These are phyloP conservation scores for Laspeyria flexula DNA, from an alignment of 2,888 invertebrate species.

Conservation along the genomic window DNA sequence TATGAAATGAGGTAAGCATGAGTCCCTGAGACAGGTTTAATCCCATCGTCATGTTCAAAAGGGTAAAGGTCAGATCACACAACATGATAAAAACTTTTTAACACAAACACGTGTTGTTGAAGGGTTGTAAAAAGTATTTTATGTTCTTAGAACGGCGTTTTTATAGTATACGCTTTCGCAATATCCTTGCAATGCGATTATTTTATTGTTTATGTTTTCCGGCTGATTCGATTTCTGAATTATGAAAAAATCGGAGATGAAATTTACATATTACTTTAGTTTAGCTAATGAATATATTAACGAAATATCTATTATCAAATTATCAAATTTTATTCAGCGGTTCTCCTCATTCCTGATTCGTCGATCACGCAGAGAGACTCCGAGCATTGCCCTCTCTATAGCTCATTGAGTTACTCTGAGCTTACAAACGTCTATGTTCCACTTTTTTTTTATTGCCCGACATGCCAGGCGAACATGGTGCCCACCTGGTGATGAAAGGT, in stretches of 20 bases:
- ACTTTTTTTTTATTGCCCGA: too few species aligned
- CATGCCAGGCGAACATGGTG: too few species aligned
- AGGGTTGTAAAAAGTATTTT: constrained; percentile 17
- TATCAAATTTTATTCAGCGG: too few species aligned
- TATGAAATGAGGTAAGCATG: constrained; percentile 38
- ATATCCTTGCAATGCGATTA: not conserved
- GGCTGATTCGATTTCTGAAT: not conserved
- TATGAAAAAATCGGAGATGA: not conserved
- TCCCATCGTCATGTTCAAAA: constrained; percentile 25
- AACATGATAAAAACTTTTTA: constrained; percentile 17
- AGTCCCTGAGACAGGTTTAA: constrained; percentile 33
- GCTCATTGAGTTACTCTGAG: too few species aligned
- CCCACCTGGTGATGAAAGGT: too few species aligned
- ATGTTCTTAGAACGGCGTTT: constrained; percentile 1
- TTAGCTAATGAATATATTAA: not conserved
- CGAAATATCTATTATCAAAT: not conserved
- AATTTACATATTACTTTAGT: not conserved
- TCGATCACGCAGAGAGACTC: too few species aligned
- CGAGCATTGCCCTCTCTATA: too few species aligned
- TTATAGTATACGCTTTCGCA: not conserved
- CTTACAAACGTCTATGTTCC: too few species aligned
- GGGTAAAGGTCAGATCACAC: constrained; percentile 33
- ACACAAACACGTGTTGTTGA: constrained; percentile 22
- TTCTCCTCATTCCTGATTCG: too few species aligned
- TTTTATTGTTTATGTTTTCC: constrained; percentile 5